Evolutionary conservation across 2,797 vertebrate species (phyloP), one percentile per base, ranked within the genome.

Genomic region (Tangara arthus): DNA sequence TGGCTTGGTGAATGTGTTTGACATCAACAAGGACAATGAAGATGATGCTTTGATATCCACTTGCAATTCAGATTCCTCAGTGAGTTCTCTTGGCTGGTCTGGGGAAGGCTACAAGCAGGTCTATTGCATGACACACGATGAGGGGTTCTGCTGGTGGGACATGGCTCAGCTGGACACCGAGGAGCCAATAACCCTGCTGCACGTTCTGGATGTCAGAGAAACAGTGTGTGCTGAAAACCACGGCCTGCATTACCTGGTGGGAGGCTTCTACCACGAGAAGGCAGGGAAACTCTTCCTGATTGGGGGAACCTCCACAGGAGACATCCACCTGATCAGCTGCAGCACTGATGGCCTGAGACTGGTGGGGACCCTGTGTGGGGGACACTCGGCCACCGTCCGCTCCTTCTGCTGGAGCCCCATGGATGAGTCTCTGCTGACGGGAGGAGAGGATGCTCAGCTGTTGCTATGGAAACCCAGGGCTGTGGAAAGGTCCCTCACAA

Each of bases 111-210:
- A 97, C 83, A 96, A 92, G 7, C 97, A 98, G 87, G 64, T 98
- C 59, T 98, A 97, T 75, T 98, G 98, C 78, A 15, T 92, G 90
- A 98, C 98, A 27, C 98, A 99, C 0, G 98, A 99, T 23, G 99
- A 99, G 96, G 99, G 99, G 3, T 98, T 99, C 78, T 98, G 98
- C 96, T 98, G 99, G 97, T 99, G 99, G 99, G 99, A 99, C 78
- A 97, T 98, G 42, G 94, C 97, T 56, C 98, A 96, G 63, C 94
- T 99, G 89, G 98, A 99, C 68, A 98, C 98, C 0, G 98, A 99
- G 15, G 97, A 98, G 39, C 97, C 98, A 1, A 96, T 99, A 47
- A 98, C 98, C 0, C 14, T 98, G 12, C 95, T 98, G 95, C 98
- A 91, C 21, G 83, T 98, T 24, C 18, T 94, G 1, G 98, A 99